Base-by-base conservation (phyloP, 1,140 invertebrate genomes). In the Trichoplusia ni region DNA sequence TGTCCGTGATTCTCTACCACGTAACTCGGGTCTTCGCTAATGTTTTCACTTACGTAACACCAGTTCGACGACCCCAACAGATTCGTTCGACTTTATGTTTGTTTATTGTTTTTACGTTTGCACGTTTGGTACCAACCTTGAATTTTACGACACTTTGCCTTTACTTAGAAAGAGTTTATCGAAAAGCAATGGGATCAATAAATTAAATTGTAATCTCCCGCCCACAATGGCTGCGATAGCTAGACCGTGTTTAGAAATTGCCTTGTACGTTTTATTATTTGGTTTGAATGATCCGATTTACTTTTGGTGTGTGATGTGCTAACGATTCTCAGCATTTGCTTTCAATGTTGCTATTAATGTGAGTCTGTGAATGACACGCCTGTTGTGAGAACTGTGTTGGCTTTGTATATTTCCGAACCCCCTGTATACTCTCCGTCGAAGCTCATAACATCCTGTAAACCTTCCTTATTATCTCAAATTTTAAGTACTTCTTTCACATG, bases 91-190 rank as follows among this genome's bases (percentile, higher is more conserved):
- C 16, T n/a, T n/a, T n/a, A n/a, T 23, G 49, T 47, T 47, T 60
- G 42, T 60, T 60, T 60, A 46, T 37, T 25, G 42, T 60, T 60
- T 60, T 60, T 60, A 29, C 47, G n/a, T 31, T n/a, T 31, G 14
- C 47, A 29, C 47, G n/a, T 31, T n/a, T 31, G 14, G 0, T 8
- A 31, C 29, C 47, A 16, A 60, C 56, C 56, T 60, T 60, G 40
- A 60, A 37, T 46, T 35, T 47, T 16, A 29, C 56, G 9, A n/a
- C 49, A 16, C 6, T 53, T 8, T 5, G 11, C 46, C 42, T 29
- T 47, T 29, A n/a, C n/a, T 47, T 35, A 35, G 7, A 27, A 46
- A 25, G 7, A 31, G 5, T 18, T 33, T 51, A 51, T 33, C 33
- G 47, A 4, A 19, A 51, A 51, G 16, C 29, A 35, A 21, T 35